Evolutionary conservation across 2,113 vertebrate genomes (phyloP), one percentile per base, ranked within the genome.

Genomic region (Poeciliopsis prolifica): DNA sequence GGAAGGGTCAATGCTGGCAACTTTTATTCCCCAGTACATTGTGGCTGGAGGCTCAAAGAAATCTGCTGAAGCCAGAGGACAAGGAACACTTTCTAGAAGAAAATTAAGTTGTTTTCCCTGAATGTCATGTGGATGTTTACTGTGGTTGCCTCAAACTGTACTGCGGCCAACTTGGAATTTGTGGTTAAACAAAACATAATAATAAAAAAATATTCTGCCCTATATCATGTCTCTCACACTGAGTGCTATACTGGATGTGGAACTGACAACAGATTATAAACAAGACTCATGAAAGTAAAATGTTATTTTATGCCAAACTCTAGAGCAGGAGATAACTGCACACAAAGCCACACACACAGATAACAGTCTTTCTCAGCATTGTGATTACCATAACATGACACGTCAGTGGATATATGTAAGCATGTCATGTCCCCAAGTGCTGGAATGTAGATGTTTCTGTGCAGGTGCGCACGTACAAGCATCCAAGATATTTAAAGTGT

Each of bases 1-100:
- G 78, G 62, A 81, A 78, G 78, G 74, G 71, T 89, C 86, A 86
- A 12, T 44, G 30, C 65, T 81, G 81, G 74, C 58, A 11, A 13
- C 33, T 67, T 26, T 26, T 42, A 40, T 67, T 54, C 66, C 51
- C 42, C 15, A 7, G 68, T 68, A 48, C 22, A 3, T 29, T 65
- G 40, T 61, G 58, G 28, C 44, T 29, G 11, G 80, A 77, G 33
- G 12, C 58, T 72, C 51, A 54, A 2, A 26, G 70, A 77, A 81
- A 68, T 70, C 28, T 33, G n/a, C 68, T n/a, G 51, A 58, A 54
- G 19, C 48, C 63, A 61, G 22, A 68, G 37, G 69, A n/a, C 60
- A 30, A 35, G 10, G 40, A 42, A 42, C 1, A 4, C 15, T 58
- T 58, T 58, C 24, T 24, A 10, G 22, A 81, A 74, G 62, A 30